Evolutionary conservation across 2,113 vertebrate genomes (phyloP).

Genomic region (Neodon shergylaensis): DNA sequence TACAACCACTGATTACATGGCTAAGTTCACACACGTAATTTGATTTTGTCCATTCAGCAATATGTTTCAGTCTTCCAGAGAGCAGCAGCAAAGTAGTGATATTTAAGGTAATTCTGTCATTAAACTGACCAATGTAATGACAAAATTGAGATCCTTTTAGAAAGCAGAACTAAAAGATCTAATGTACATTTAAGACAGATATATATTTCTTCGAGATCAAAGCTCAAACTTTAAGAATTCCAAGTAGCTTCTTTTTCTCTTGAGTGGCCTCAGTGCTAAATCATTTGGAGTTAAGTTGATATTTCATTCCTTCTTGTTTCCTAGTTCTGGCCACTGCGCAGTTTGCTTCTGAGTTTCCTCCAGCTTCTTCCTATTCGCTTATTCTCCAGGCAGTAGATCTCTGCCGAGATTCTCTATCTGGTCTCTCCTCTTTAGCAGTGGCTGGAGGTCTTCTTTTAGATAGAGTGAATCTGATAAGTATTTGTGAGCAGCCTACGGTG

Average conservation of each 20-base stretch:
- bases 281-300: not conserved
- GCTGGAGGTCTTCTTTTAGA: not conserved
- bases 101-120: not conserved
- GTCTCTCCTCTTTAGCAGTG: not conserved
- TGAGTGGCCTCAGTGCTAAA: not conserved
- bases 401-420: not conserved
- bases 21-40: not conserved
- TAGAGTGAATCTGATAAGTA: not conserved
- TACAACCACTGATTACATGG: not conserved
- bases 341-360: not conserved
- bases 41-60: slow-evolving; percentile 1
- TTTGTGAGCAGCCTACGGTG: not conserved
- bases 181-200: not conserved
- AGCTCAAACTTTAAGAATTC: not conserved
- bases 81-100: not conserved
- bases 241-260: not conserved
- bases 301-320: not conserved
- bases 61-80: not conserved
- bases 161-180: not conserved
- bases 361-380: not conserved
- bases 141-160: not conserved
- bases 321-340: not conserved
- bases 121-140: not conserved
- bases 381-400: not conserved
- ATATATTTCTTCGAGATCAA: not conserved